These are phyloP conservation scores for Elanoides forficatus DNA, from an alignment of 2,113 vertebrate species.

Conservation along the genomic window DNA sequence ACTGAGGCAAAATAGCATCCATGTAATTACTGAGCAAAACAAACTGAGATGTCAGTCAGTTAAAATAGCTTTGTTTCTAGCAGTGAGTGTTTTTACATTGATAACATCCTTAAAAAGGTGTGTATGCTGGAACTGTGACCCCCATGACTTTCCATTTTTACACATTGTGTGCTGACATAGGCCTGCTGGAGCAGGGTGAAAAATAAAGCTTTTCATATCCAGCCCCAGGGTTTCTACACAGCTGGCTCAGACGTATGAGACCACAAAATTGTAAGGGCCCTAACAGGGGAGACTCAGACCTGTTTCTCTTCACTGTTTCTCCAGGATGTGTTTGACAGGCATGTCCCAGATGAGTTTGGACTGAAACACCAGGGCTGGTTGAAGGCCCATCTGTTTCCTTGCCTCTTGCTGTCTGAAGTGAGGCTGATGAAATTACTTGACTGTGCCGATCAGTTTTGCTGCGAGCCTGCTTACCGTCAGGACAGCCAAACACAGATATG, in stretches of 20 bases:
- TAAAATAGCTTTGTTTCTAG: neutral
- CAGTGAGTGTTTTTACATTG: neutral
- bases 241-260: neutral
- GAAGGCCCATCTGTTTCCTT: neutral
- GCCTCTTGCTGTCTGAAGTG: neutral
- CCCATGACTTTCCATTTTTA: neutral
- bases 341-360: neutral
- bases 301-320: neutral
- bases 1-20: neutral
- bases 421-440: neutral
- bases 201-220: neutral
- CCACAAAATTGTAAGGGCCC: neutral
- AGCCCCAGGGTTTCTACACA: neutral
- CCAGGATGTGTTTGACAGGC: neutral
- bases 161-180: neutral
- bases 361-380: neutral
- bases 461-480: rapidly evolving
- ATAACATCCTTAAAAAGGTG: neutral
- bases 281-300: neutral
- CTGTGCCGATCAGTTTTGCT: neutral
- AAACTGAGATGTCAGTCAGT: neutral
- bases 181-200: neutral
- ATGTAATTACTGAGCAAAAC: neutral
- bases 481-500: neutral
- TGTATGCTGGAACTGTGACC: neutral